Base-by-base conservation (phyloP, 2,797 vertebrate genomes). In the Notolepis coatsorum region DNA sequence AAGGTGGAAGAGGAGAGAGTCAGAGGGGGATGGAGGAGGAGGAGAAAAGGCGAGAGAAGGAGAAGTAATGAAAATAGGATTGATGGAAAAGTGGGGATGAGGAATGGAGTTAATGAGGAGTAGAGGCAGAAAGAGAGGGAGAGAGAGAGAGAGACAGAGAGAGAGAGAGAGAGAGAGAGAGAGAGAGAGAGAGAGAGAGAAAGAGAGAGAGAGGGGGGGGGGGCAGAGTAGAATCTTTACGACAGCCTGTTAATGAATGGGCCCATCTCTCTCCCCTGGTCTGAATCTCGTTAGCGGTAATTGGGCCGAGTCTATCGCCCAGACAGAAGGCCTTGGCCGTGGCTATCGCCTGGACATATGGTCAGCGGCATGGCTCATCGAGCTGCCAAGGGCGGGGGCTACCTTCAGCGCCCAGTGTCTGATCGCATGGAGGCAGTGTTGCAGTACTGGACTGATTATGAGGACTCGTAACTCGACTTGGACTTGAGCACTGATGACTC, bases 331-430 rank as follows among this genome's bases (percentile, higher is more conserved):
- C 51, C 70, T 69, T 81, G 81, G 83, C 68, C 57, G 2, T 62
- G 67, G 60, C 61, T 65, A 38, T 63, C 4, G 46, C 68, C 37
- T 63, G 71, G 85, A 83, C 87, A 90, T 87, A 90, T 89, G 89
- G 89, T 59, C 71, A 59, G 37, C 82, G 80, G 84, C 81, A 47
- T 65, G 80, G 73, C 43, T 23, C 43, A 18, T 38, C 52, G 20
- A 45, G 76, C 78, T 88, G 89, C 87, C 86, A 89, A 62, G 61
- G 77, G 79, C 64, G 79, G 51, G 80, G 86, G 86, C 86, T 86
- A 88, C 77, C 66, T 64, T 70, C 82, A 65, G 71, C 75, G 77
- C 59, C 60, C 81, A 71, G 70, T 28, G 71, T 67, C 65, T 75
- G 71, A 84, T 85, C 73, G 75, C 53, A 43, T 41, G n/a, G n/a